Evolutionary conservation across 2,888 invertebrate species (phyloP).

Genomic region (Pteria penguin): DNA sequence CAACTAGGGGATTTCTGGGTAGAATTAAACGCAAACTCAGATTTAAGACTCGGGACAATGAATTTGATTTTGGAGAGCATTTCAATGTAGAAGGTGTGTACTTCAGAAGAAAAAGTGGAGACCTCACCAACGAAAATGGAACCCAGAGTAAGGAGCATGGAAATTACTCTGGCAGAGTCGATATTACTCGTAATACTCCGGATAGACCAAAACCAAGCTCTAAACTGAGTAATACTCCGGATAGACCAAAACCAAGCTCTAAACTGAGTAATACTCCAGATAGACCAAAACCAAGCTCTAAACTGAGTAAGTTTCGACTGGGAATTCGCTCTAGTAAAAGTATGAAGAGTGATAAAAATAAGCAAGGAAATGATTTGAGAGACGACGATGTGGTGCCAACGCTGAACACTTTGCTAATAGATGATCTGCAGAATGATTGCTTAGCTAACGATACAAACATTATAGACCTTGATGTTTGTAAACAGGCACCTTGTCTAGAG

Average conservation of each 20-base stretch:
- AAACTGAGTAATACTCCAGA: constrained; percentile 33
- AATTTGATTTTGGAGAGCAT: constrained; percentile 37
- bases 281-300: constrained; percentile 17
- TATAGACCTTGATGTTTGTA: constrained; percentile 30
- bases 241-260: constrained; percentile 18
- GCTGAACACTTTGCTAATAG: too few species aligned
- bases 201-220: constrained; percentile 23
- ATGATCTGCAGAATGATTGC: constrained; percentile 50
- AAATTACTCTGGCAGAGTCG: constrained; percentile 8
- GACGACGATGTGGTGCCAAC: neutral
- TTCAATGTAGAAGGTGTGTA: constrained; percentile 34
- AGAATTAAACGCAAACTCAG: constrained; percentile 53
- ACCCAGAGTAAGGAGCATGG: neutral
- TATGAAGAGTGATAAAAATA: neutral
- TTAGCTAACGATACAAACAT: constrained; percentile 42
- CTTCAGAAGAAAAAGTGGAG: constrained; percentile 25
- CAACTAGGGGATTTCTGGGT: constrained; percentile 51
- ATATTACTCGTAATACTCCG: constrained; percentile 25
- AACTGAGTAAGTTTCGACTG: neutral
- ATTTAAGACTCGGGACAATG: constrained; percentile 54
- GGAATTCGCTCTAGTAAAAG: constrained; percentile 13
- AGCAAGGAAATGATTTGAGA: neutral
- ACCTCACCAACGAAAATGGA: neutral
- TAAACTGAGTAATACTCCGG: constrained; percentile 29
- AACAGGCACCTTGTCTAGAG: constrained; percentile 33